A percentile compares a stretch with the other conserved stretches of the same genome.
Evolutionary conservation across 2,888 invertebrate genomes (phyloP).

Genomic region (Odontothrips loti): DNA sequence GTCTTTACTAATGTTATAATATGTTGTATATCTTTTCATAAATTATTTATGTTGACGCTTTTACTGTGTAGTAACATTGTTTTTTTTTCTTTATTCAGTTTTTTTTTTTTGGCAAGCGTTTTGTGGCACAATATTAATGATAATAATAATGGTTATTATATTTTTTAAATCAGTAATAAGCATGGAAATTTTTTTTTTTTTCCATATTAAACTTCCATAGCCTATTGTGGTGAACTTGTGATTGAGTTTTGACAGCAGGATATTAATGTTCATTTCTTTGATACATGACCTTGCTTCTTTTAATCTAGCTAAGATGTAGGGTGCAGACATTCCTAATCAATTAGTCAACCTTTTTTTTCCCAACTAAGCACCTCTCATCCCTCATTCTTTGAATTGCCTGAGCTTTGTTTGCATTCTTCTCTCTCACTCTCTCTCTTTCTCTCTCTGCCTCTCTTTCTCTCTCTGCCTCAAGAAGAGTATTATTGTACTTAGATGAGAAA

Average conservation of each 20-base stretch:
- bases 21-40: conserved; percentile 23
- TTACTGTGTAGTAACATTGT: conserved; percentile 10
- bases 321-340: conserved; percentile 17
- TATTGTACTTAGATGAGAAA: conserved; percentile 15
- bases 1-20: conserved; percentile 25
- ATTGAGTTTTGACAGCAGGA: conserved; percentile 17
- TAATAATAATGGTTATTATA: conserved; percentile 12
- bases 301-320: not conserved
- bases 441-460: not conserved
- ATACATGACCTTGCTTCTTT: conserved; percentile 19
- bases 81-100: conserved; percentile 1
- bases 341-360: conserved; percentile 6
- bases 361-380: not conserved
- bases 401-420: conserved; percentile 6
- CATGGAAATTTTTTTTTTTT: not conserved
- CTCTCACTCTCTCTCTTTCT: too few species aligned
- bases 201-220: conserved; percentile 10
- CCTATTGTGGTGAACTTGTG: conserved; percentile 1
- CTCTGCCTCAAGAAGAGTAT: not conserved
- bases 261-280: not conserved
- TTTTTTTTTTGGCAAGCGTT: not conserved
- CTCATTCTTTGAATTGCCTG: not conserved
- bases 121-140: conserved; percentile 15
- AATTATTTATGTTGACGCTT: conserved; percentile 19
- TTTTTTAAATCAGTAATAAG: not conserved